A percentile compares a stretch with the other conserved stretches of the same genome.
phyloP scores from a whole-genome alignment of 2,888 invertebrate species.

The Cerceris ruficornis region DNA sequence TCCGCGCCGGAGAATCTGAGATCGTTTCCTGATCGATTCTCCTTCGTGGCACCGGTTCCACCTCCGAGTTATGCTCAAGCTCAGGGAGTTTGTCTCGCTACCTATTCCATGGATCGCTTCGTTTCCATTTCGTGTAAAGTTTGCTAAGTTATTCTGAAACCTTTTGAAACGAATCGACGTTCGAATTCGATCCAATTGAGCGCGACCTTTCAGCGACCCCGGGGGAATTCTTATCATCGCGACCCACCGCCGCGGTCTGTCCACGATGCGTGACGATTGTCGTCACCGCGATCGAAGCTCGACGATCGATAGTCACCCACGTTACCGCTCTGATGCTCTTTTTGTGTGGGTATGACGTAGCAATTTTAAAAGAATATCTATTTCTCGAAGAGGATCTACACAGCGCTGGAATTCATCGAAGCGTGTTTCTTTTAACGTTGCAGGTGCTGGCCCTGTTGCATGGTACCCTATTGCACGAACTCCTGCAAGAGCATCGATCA shows the following conservation, averaged over 20 bases:
- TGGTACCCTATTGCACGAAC: slow-evolving; percentile 84
- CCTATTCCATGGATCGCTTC: slow-evolving; percentile 54
- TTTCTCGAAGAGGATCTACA: neutral
- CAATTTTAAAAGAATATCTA: neutral
- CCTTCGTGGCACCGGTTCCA: slow-evolving; percentile 51
- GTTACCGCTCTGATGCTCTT: slow-evolving; percentile 57
- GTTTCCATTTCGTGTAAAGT: slow-evolving; percentile 51
- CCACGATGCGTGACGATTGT: slow-evolving; percentile 63
- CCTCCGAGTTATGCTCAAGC: slow-evolving; percentile 61
- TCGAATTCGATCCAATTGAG: neutral
- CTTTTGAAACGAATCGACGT: neutral
- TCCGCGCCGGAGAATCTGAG: slow-evolving; percentile 15
- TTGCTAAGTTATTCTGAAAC: neutral
- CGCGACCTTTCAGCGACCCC: slow-evolving; percentile 38
- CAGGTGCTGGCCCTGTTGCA: slow-evolving; percentile 84
- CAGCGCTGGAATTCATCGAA: too few relatives aligned
- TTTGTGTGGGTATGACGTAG: slow-evolving; percentile 55
- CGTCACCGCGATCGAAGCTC: slow-evolving; percentile 57
- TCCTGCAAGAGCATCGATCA: slow-evolving; percentile 84
- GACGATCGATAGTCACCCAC: slow-evolving; percentile 55
- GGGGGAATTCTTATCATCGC: slow-evolving; percentile 50
- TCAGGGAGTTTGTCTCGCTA: slow-evolving; percentile 43
- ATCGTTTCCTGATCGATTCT: slow-evolving; percentile 35
- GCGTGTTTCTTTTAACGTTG: slow-evolving; percentile 19
- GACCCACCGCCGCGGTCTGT: slow-evolving; percentile 59